phyloP scores from a whole-genome alignment of 2,888 invertebrate species.

The Cacoxenus indagator region DNA sequence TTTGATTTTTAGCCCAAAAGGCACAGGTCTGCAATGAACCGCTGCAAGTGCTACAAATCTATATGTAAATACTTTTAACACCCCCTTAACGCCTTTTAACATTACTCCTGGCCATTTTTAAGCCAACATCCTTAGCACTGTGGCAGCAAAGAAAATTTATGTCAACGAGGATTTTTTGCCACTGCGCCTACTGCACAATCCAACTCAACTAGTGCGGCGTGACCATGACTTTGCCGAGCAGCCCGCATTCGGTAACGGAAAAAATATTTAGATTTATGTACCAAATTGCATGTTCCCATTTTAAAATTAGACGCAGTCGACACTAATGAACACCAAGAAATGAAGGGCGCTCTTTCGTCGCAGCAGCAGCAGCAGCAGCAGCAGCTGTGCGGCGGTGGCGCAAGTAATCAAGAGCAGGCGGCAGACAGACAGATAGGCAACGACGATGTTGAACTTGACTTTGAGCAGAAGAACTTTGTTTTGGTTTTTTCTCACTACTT shows the following conservation, averaged over 20 bases:
- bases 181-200: too few species aligned
- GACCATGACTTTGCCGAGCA: background rate
- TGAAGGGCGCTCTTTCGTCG: slow-evolving; percentile 5
- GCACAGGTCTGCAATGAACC: too few species aligned
- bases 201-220: background rate
- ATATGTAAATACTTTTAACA: too few species aligned
- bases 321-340: background rate
- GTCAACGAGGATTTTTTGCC: too few species aligned
- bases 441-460: background rate
- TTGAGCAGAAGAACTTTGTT: background rate
- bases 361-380: slow-evolving; percentile 20
- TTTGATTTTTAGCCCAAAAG: too few species aligned
- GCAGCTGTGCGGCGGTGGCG: slow-evolving; percentile 33
- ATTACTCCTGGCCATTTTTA: too few species aligned
- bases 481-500: background rate
- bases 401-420: slow-evolving; percentile 7
- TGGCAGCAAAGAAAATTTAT: too few species aligned
- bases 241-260: slow-evolving; percentile 32
- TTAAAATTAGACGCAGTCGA: background rate
- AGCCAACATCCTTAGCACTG: too few species aligned
- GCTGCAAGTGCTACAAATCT: too few species aligned
- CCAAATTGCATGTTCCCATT: background rate
- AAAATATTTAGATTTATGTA: background rate
- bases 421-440: background rate
- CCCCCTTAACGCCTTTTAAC: too few species aligned